Base-by-base conservation (phyloP, 2,113 vertebrate genomes). In the Percina caprodes region DNA sequence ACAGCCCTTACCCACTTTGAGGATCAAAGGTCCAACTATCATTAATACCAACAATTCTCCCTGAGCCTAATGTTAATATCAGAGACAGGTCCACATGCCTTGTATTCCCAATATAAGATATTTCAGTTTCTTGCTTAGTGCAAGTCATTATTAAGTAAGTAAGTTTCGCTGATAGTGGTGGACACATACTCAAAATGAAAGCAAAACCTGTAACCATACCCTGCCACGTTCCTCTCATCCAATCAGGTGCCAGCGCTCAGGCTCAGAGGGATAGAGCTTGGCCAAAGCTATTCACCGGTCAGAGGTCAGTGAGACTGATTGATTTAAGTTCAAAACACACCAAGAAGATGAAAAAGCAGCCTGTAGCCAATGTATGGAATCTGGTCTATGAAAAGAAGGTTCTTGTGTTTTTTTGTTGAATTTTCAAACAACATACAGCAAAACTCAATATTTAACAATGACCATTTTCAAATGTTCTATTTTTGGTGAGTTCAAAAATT, bases 271-370 rank as follows among this genome's bases (percentile, higher is more conserved):
- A 75, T 71, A 80, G 74, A 79, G 80, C 79, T 77, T 7, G 11
- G 83, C 69, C 69, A 86, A 88, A 90, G 83, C 79, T 79, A 74
- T 85, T 93, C 85, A 86, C 80, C 74, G 11, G 82, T 70, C 80
- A 88, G 77, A 88, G 85, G 81, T 88, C 85, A 87, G 86, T 16
- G 49, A 24, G 71, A 72, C 45, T 71, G 73, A 82, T 76, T 77
- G 74, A 87, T 86, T 92, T 33, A 76, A 80, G 76, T 81, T 88
- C 68, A 81, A 70, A 83, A 69, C 67, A 77, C 62, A 82, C 14
- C 33, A 42, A 23, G 68, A 46, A 63, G 45, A 84, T 74, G 48
- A 87, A 58, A 78, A 23, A n/a, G 35, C 33, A 35, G 62, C 30
- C 67, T 42, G 46, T 10, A 77, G 24, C 6, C 23, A 16, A 19